These are phyloP conservation scores for Sphaeramia orbicularis DNA, from an alignment of 2,797 vertebrate genomes.

Conservation along the genomic window DNA sequence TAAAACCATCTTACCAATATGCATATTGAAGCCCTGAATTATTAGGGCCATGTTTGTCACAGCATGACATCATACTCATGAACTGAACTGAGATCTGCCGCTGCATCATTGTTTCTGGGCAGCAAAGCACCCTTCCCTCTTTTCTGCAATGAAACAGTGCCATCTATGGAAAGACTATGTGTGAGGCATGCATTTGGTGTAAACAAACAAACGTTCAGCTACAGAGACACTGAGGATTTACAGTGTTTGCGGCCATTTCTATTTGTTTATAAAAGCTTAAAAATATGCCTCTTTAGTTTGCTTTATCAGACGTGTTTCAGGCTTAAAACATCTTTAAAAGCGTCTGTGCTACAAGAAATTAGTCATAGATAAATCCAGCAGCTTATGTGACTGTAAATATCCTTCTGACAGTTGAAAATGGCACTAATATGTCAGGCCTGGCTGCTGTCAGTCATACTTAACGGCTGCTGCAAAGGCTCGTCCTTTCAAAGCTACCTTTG, in stretches of 20 bases:
- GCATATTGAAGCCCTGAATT: not conserved
- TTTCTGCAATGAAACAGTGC: constrained; percentile 74
- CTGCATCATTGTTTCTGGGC: constrained; percentile 65
- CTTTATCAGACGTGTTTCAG: constrained; percentile 51
- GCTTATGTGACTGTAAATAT: constrained; percentile 73
- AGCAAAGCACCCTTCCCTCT: constrained; percentile 41
- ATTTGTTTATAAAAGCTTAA: constrained; percentile 33
- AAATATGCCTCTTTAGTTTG: constrained; percentile 5
- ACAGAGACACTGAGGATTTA: constrained; percentile 9
- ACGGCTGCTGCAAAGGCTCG: constrained; percentile 36
- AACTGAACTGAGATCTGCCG: constrained; percentile 24
- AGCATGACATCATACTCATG: constrained; percentile 57
- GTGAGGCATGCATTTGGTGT: constrained; percentile 4
- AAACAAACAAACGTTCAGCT: constrained; percentile 5
- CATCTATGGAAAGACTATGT: constrained; percentile 67
- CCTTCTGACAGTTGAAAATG: constrained; percentile 62
- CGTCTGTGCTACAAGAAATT: constrained; percentile 51
- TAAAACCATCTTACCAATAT: not conserved
- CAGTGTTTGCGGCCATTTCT: constrained; percentile 1
- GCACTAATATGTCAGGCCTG: constrained; percentile 60
- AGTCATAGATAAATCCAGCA: constrained; percentile 56
- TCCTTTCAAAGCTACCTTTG: constrained; percentile 59
- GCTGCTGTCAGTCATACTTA: constrained; percentile 76
- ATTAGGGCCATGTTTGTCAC: constrained; percentile 32
- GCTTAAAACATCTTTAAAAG: constrained; percentile 33